Base-by-base conservation (phyloP, 2,113 vertebrate species). In the Australoheros scitulus region DNA sequence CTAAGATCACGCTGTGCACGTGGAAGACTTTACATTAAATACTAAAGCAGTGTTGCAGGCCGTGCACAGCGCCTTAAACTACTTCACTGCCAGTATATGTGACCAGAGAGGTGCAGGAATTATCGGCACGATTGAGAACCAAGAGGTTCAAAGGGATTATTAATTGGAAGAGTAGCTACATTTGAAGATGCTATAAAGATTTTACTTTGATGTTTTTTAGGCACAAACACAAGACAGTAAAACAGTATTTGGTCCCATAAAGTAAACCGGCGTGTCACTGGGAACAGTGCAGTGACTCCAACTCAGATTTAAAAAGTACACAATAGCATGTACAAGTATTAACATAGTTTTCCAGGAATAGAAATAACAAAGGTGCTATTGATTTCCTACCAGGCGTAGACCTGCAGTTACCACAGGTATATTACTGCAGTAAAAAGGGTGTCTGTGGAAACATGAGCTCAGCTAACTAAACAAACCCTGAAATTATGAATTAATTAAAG, bases 91-190 rank as follows among this genome's bases (percentile, higher is more conserved):
- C 47, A 26, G 26, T 26, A 26, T 26, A 26, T 26, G 26, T 26
- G 26, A 26, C 26, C 26, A 11, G 6, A 70, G 17, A 29, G 15
- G 43, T 70, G 43, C 65, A 72, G 43, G 32, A 52, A 26, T 50
- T 70, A 70, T 4, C 26, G 64, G 1, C 22, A 18, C 3, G 41
- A 50, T 70, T 7, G 2, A 68, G 41, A 2, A 2, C 22, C 41
- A 29, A 9, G 41, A 29, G 64, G 15, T 68, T 50, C 11, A 68
- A 68, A 22, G 14, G 0, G 47, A 2, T 57, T 34, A 57, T 24
- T 38, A 38, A 15, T 36, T n/a, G 36, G 24, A 60, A 38, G 57
- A 17, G 0, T 13, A 17, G 29, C 3, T 18, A 20, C 7, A 22
- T 47, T 61, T 14, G 38, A 38, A 38, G 2, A n/a, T 38, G 13